Evolutionary conservation across 2,888 invertebrate genomes (phyloP), one percentile per base, ranked within the genome.

Genomic region (Campaea margaritaria): DNA sequence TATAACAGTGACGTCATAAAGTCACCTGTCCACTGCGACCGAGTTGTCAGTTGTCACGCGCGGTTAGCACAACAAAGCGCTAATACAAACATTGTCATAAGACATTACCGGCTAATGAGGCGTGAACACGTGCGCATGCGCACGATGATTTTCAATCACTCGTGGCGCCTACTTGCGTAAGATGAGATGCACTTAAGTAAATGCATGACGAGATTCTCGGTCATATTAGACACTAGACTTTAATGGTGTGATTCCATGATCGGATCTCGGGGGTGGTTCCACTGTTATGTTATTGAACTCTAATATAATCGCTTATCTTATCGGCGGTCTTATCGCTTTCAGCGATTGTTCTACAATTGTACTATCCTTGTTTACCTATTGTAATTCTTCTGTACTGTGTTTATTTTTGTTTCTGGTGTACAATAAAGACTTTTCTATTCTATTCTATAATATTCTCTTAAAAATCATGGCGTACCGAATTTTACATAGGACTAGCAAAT

Each of bases 41-140:
- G 27, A 12, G 43, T 47, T 55, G 60, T 65, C 68, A 12, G 43
- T 47, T 55, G 60, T 65, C 68, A 67, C 62, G 67, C 62, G 55
- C 64, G 58, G 61, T 59, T 61, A 42, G 21, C 52, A 51, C 62
- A 63, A 66, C 64, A 65, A 60, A 53, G 62, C 57, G 66, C 57
- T 64, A 65, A 64, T 62, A 47, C 62, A 62, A 64, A 53, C 60
- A 62, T 64, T 76, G 76, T 79, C 73, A 63, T 76, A 74, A 75
- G 76, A 75, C 73, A 76, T 78, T 75, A 69, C 69, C 65, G 68
- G 62, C 67, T 72, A 82, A 83, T 78, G 80, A 76, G 69, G 74
- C 78, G 74, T 76, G 80, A 74, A 76, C 74, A 68, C 64, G 57
- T 65, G 74, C 70, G 72, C 75, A 69, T 31, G 55, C 55, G 55